Evolutionary conservation across 2,797 vertebrate genomes (phyloP).

Genomic region (Acipenser oxyrinchus): DNA sequence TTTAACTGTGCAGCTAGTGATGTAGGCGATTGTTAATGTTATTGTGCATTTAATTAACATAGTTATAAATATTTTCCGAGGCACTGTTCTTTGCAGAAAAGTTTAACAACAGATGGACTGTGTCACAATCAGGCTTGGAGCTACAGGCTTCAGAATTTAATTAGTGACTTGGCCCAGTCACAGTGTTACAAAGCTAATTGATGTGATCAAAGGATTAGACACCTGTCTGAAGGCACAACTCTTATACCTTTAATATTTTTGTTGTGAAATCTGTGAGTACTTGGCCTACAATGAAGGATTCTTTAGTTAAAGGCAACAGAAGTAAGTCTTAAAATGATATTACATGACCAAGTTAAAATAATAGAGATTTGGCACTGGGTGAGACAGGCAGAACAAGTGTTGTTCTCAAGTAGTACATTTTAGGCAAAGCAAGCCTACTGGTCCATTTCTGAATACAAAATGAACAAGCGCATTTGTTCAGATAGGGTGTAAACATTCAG

Average conservation of each 20-base stretch:
- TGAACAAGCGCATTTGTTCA: conserved; percentile 7
- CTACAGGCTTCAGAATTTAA: conserved; percentile 63
- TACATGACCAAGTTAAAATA: conserved; percentile 19
- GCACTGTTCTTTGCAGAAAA: conserved; percentile 36
- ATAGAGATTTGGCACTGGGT: conserved; percentile 23
- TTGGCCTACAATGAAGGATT: conserved; percentile 26
- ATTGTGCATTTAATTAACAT: not conserved
- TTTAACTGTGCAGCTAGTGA: too few species aligned
- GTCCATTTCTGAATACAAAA: conserved; percentile 10
- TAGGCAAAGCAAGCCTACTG: conserved; percentile 11
- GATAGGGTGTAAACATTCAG: too few species aligned
- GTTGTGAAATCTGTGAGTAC: conserved; percentile 25
- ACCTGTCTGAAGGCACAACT: conserved; percentile 31
- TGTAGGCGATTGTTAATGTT: not conserved
- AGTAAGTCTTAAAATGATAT: conserved; percentile 25
- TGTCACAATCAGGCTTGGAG: conserved; percentile 58
- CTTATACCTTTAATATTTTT: conserved; percentile 28
- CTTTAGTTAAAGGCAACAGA: conserved; percentile 27
- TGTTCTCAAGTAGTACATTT: conserved; percentile 4
- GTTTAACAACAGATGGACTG: conserved; percentile 60
- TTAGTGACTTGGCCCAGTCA: conserved; percentile 54
- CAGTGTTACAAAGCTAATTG: conserved; percentile 31
- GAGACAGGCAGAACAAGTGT: conserved; percentile 3
- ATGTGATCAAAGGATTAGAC: conserved; percentile 32
- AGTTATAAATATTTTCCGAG: conserved; percentile 17